Conservation (phyloP, 2,888 invertebrate genomes). For the Eristalinus sepulchralis region DNA sequence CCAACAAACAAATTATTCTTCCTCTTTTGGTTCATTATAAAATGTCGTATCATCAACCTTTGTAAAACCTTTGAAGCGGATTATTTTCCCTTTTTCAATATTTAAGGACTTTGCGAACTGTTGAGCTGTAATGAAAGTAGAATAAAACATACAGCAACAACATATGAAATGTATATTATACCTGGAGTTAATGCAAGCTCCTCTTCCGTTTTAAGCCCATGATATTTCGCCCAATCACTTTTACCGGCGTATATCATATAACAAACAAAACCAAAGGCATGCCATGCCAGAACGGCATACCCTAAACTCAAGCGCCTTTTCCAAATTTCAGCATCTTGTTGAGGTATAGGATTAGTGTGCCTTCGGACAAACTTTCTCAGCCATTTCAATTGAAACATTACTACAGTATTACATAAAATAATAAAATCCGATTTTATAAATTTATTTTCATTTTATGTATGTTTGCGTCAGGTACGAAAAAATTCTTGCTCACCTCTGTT, state of each 20-base stretch:
- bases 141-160: not conserved
- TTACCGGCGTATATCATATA: conserved; percentile 84
- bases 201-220: conserved; percentile 85
- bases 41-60: conserved; percentile 77
- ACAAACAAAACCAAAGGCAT: conserved; percentile 85
- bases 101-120: conserved; percentile 76
- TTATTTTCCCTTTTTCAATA: conserved; percentile 79
- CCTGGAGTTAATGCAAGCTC: conserved; percentile 84
- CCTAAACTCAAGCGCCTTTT: conserved; percentile 84
- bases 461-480: too few relatives aligned
- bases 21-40: conserved; percentile 70
- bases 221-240: conserved; percentile 85
- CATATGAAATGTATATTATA: conserved; percentile 73
- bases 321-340: conserved; percentile 83
- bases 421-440: not conserved
- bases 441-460: too few relatives aligned
- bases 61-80: conserved; percentile 76
- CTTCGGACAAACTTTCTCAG: conserved; percentile 82
- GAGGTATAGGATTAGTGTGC: conserved; percentile 82
- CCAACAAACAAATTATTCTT: conserved; percentile 33
- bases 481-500: too few relatives aligned
- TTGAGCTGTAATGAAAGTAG: conserved; percentile 72
- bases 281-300: conserved; percentile 87
- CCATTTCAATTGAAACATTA: conserved; percentile 82
- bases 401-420: conserved; percentile 74